A percentile compares a stretch with the other conserved stretches of the same genome.
Conservation (phyloP, 2,888 invertebrate genomes). For the Willowsia nigromaculata region DNA sequence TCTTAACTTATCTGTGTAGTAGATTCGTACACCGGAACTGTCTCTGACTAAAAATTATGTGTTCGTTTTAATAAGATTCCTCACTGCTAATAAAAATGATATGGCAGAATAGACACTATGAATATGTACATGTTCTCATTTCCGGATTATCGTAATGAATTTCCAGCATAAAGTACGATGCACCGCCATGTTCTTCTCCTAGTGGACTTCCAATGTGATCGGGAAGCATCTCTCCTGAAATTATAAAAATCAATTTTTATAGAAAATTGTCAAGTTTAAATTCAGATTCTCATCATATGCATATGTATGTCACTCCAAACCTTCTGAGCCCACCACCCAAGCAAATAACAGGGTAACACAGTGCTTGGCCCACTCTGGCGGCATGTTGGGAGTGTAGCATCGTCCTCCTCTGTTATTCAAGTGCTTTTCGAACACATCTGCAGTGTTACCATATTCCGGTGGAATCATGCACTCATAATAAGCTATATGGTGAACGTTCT, state of each 20-base stretch:
- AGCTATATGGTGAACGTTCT: slow-evolving; percentile 91
- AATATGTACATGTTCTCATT: slow-evolving; percentile 73
- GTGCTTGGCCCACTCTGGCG: slow-evolving; percentile 87
- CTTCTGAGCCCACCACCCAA: slow-evolving; percentile 92
- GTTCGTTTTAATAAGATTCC: too few relatives aligned
- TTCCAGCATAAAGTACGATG: slow-evolving; percentile 92
- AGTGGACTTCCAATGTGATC: slow-evolving; percentile 89
- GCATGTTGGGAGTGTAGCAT: slow-evolving; percentile 88
- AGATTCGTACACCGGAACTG: neutral
- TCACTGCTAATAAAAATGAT: too few relatives aligned
- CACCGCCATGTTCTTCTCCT: slow-evolving; percentile 85
- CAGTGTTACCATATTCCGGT: slow-evolving; percentile 80
- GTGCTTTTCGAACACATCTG: slow-evolving; percentile 84
- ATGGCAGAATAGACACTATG: too few relatives aligned
- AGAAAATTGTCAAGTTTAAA: too few relatives aligned
- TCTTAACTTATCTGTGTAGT: neutral
- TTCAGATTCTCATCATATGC: too few relatives aligned
- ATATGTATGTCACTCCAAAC: too few relatives aligned
- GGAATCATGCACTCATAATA: slow-evolving; percentile 87
- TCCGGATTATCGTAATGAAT: slow-evolving; percentile 91
- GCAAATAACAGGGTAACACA: slow-evolving; percentile 90
- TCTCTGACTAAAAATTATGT: slow-evolving; percentile 52
- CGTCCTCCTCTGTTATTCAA: slow-evolving; percentile 84
- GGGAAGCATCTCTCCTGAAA: slow-evolving; percentile 89
- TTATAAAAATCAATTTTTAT: too few relatives aligned